Conservation (phyloP, 2,888 invertebrate genomes). For the Seira sanloemensis region DNA sequence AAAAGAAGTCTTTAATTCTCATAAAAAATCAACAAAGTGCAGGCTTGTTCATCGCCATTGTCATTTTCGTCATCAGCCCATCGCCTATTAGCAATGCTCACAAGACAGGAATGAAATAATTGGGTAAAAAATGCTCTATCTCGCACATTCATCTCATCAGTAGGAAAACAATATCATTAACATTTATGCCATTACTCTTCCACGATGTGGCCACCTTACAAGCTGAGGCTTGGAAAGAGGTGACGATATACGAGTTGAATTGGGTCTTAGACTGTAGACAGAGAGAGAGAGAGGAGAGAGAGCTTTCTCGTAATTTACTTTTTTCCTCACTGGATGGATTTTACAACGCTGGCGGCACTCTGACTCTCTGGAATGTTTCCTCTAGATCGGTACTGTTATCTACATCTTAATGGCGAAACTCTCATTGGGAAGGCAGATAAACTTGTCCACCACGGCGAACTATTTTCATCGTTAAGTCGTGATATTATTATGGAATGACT, state of each 20-base stretch:
- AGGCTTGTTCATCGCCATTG: slow-evolving; percentile 33
- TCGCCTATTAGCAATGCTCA: slow-evolving; percentile 54
- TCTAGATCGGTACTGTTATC: slow-evolving; percentile 39
- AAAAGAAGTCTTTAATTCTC: slow-evolving; percentile 40
- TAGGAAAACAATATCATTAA: neutral
- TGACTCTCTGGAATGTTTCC: slow-evolving; percentile 44
- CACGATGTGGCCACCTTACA: no score
- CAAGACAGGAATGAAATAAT: slow-evolving; percentile 56
- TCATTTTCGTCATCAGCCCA: slow-evolving; percentile 49
- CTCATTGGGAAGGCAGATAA: slow-evolving; percentile 39
- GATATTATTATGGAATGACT: slow-evolving; percentile 11
- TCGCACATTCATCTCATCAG: slow-evolving; percentile 34
- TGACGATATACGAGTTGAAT: no score
- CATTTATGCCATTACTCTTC: neutral
- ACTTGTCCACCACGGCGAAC: slow-evolving; percentile 35
- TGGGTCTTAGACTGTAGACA: no score
- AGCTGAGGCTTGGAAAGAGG: no score
- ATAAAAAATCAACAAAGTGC: slow-evolving; percentile 41
- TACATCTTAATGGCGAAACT: slow-evolving; percentile 49
- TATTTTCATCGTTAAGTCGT: slow-evolving; percentile 25
- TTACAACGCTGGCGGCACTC: no score
- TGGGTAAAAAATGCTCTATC: slow-evolving; percentile 43
- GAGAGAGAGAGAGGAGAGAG: no score
- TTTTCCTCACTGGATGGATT: no score
- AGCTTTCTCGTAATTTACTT: no score